phyloP scores from a whole-genome alignment of 2,113 vertebrate genomes.

The Dicaeum eximium region DNA sequence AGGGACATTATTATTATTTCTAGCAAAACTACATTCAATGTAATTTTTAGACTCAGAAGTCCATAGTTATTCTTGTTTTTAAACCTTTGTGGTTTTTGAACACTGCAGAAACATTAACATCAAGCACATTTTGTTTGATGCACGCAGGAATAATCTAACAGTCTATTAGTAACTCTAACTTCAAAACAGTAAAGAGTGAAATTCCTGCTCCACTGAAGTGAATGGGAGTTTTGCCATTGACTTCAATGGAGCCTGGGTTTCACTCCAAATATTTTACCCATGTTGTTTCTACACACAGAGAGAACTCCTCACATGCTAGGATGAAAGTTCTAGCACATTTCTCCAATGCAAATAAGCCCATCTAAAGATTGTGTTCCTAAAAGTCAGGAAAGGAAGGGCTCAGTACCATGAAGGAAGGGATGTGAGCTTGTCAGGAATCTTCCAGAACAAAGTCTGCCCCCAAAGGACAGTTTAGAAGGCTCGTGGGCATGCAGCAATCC shows the following conservation, averaged over 20 bases:
- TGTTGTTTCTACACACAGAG: slow-evolving; percentile 4
- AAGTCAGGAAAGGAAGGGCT: background rate
- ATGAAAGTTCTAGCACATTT: slow-evolving; percentile 1
- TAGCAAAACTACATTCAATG: slow-evolving; percentile 35
- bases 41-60: background rate
- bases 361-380: background rate
- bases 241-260: slow-evolving; percentile 31
- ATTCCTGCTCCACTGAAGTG: slow-evolving; percentile 31
- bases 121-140: slow-evolving; percentile 28
- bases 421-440: background rate
- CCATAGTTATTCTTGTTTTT: slow-evolving; percentile 8
- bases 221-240: slow-evolving; percentile 46
- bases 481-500: background rate
- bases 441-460: background rate
- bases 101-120: background rate
- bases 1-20: slow-evolving; percentile 66
- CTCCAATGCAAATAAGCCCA: background rate
- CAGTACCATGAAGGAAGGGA: background rate
- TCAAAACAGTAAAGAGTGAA: slow-evolving; percentile 47
- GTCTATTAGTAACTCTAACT: slow-evolving; percentile 50
- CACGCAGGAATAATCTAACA: slow-evolving; percentile 21
- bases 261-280: slow-evolving; percentile 35
- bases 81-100: slow-evolving; percentile 13
- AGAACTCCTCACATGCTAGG: background rate
- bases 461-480: background rate